A percentile compares a stretch with the other conserved stretches of the same genome.
Conservation (phyloP, 1,140 invertebrate species). For the Tetranychus cinnabarinus region DNA sequence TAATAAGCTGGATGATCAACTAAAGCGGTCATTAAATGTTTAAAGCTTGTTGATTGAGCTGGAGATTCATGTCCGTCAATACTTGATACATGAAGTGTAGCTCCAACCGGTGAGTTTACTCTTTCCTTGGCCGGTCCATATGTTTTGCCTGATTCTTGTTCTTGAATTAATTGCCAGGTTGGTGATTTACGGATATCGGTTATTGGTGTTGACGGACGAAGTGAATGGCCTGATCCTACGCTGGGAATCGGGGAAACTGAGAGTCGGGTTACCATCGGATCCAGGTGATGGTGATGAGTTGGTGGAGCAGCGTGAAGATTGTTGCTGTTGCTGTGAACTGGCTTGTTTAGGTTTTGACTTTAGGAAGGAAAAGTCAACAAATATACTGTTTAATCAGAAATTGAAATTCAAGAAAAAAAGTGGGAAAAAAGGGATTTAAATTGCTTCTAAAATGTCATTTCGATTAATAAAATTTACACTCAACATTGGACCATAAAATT, state of each 20-base stretch:
- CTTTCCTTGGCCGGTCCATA: neutral
- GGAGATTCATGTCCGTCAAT: neutral
- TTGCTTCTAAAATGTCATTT: too few relatives aligned
- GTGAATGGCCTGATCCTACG: conserved; percentile 2
- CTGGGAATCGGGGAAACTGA: neutral
- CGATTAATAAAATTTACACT: too few relatives aligned
- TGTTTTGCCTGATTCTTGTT: neutral
- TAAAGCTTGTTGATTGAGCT: neutral
- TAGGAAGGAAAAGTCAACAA: conserved; percentile 6
- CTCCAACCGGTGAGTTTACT: neutral
- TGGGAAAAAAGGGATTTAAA: too few relatives aligned
- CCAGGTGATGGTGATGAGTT: neutral
- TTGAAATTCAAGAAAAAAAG: neutral
- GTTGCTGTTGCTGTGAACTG: neutral
- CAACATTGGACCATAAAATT: too few relatives aligned
- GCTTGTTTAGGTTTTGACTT: neutral
- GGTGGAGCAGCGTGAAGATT: neutral
- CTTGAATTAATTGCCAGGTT: conserved; percentile 11
- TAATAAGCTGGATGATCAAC: neutral
- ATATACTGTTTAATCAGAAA: neutral
- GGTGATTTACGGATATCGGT: conserved; percentile 13
- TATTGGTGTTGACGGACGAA: conserved; percentile 1
- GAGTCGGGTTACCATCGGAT: neutral
- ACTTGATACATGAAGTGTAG: neutral
- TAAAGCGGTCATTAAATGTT: neutral